Conservation (phyloP, 2,113 vertebrate genomes). For the Megatriorchis doriae region DNA sequence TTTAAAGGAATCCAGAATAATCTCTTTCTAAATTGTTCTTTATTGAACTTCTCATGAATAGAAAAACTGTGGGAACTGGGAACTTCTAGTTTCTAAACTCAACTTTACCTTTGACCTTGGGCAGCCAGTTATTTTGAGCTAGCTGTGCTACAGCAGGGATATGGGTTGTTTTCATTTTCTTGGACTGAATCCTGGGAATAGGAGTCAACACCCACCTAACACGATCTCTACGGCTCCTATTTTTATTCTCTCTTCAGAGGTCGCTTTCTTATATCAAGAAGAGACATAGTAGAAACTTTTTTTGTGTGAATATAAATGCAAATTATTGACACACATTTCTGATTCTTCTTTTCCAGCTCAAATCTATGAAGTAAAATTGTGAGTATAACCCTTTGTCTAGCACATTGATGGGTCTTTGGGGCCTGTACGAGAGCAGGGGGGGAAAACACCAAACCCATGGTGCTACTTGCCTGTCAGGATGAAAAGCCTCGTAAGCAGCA, state of each 20-base stretch:
- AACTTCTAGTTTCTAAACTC: neutral
- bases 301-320: neutral
- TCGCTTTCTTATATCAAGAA: neutral
- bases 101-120: neutral
- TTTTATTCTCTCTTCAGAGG: neutral
- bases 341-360: slow-evolving; percentile 31
- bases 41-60: neutral
- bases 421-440: neutral
- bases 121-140: neutral
- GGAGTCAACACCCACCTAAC: neutral
- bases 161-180: neutral
- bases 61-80: neutral
- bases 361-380: slow-evolving; percentile 28
- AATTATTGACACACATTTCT: neutral
- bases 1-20: neutral
- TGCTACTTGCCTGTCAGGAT: neutral
- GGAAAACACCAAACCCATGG: too few species aligned
- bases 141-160: neutral
- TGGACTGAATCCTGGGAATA: neutral
- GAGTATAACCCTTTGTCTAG: slow-evolving; percentile 8
- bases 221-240: neutral
- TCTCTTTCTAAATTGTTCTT: neutral
- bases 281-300: neutral
- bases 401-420: neutral
- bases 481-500: neutral